These are phyloP conservation scores for Spinus olivaceus DNA, from an alignment of 2,797 vertebrate genomes.

Conservation along the genomic window DNA sequence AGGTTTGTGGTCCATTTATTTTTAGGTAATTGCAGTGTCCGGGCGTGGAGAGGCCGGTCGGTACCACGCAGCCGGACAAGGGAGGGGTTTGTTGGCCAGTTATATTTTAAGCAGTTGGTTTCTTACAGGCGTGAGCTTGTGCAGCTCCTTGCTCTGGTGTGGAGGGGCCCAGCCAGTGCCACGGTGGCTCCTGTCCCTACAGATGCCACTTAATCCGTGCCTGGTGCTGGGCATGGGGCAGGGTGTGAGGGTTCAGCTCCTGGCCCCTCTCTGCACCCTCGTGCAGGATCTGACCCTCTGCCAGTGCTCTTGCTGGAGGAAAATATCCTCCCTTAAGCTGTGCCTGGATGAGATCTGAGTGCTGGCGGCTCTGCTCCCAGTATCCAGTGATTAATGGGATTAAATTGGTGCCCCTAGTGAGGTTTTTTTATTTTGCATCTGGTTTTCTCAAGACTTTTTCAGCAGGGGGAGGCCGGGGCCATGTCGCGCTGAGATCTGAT, in stretches of 20 bases:
- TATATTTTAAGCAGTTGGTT: background rate
- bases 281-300: background rate
- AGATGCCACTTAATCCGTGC: background rate
- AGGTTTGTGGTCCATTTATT: background rate
- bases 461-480: background rate
- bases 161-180: background rate
- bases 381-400: background rate
- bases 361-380: background rate
- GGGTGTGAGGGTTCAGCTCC: background rate
- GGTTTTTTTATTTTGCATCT: background rate
- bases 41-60: background rate
- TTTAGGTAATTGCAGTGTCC: background rate
- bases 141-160: background rate
- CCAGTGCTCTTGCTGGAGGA: background rate
- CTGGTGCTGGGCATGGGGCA: background rate
- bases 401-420: background rate
- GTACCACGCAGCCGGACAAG: background rate
- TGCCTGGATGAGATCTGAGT: background rate
- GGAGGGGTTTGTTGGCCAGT: background rate
- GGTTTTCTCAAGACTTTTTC: slow-evolving; percentile 36
- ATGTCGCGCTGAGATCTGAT: background rate
- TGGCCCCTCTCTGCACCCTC: background rate
- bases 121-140: background rate
- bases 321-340: background rate
- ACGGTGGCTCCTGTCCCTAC: background rate